Conservation (phyloP, 37 sponge, comb jelly and placozoan genomes). For the Chondrilla cf. caribensis region DNA sequence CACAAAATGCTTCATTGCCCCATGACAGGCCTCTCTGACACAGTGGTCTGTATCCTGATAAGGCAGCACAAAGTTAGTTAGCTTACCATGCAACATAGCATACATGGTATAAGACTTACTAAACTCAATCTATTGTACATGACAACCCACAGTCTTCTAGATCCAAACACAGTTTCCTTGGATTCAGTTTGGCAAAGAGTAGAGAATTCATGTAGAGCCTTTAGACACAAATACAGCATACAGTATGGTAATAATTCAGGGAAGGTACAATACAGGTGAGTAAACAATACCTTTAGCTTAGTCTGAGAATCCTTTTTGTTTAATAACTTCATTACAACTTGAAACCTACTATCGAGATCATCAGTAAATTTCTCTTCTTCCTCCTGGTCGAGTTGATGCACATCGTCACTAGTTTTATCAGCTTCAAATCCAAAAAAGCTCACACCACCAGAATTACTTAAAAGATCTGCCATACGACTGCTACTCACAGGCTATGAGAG, state of each 20-base stretch:
- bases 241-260: no score
- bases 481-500: conserved; percentile 13
- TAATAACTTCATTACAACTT: neutral
- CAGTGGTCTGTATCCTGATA: conserved; percentile 8
- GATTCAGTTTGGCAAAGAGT: neutral
- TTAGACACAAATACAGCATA: no score
- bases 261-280: no score
- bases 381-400: neutral
- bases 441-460: neutral
- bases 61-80: neutral
- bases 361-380: neutral
- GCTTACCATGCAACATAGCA: neutral
- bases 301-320: neutral
- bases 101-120: no score
- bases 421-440: neutral
- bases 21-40: conserved; percentile 39
- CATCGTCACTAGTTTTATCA: neutral
- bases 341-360: neutral
- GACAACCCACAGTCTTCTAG: neutral
- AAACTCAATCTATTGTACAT: neutral
- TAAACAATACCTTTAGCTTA: conserved; percentile 4
- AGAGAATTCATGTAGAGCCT: conserved; percentile 16
- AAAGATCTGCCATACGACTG: conserved; percentile 12
- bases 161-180: neutral
- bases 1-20: conserved; percentile 42